Percentiles rank a stretch among this genome's conserved stretches.
These are phyloP conservation scores for Hemiscyllium ocellatum DNA, from an alignment of 2,113 vertebrate species.

Conservation along the genomic window DNA sequence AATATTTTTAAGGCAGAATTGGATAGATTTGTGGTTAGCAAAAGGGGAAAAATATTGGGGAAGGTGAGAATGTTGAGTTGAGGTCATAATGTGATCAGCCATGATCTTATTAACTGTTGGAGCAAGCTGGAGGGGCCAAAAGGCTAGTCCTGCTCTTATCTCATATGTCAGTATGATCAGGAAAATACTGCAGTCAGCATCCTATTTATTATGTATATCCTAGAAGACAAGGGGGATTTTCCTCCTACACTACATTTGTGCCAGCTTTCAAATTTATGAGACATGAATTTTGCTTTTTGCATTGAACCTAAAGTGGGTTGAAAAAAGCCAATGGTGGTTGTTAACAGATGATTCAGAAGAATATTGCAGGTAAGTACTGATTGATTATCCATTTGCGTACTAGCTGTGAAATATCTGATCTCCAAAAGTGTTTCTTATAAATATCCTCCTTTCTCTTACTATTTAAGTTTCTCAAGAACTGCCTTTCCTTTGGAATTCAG, in stretches of 20 bases:
- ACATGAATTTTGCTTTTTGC: not conserved
- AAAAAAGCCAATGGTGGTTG: not conserved
- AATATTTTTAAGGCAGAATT: too few species aligned
- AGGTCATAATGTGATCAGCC: too few species aligned
- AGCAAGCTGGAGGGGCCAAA: too few species aligned
- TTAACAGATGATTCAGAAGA: not conserved
- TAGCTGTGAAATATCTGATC: not conserved
- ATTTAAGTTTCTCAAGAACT: not conserved
- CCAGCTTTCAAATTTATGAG: not conserved
- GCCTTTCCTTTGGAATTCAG: not conserved
- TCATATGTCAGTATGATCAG: not conserved
- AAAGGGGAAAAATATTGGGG: too few species aligned
- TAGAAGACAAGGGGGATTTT: not conserved
- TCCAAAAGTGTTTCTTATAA: not conserved
- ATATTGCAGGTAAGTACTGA: not conserved
- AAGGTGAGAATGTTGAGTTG: too few species aligned
- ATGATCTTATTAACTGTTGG: too few species aligned
- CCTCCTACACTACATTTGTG: not conserved
- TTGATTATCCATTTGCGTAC: not conserved
- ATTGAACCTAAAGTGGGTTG: not conserved
- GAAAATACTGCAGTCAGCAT: not conserved
- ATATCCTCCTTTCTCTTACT: not conserved
- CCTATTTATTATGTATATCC: not conserved
- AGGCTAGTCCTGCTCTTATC: too few species aligned
- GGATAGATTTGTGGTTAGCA: too few species aligned